phyloP scores from a whole-genome alignment of 2,113 vertebrate genomes.

The Salvator merianae region DNA sequence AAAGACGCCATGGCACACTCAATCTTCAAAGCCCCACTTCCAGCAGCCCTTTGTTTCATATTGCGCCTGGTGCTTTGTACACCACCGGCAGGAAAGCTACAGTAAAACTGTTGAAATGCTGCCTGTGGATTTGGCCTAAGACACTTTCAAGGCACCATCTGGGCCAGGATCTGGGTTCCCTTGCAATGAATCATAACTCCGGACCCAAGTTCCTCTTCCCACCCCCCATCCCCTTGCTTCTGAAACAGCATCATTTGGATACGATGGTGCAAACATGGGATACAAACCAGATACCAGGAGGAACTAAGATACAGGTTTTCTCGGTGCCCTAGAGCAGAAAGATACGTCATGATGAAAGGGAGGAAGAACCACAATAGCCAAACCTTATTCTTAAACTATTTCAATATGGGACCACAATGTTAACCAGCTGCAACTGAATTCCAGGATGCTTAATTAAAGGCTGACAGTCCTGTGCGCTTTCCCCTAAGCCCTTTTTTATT shows the following conservation, averaged over 20 bases:
- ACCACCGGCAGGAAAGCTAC: no score
- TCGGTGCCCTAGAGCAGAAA: not conserved
- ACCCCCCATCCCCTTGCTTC: not conserved
- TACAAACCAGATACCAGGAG: not conserved
- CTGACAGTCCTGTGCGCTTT: conserved; percentile 52
- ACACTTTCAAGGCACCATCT: not conserved
- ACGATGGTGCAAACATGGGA: no score
- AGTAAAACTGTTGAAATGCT: no score
- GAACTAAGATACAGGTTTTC: no score
- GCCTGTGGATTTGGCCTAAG: no score
- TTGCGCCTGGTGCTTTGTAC: no score
- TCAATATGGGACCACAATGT: conserved; percentile 67
- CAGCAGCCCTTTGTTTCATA: no score
- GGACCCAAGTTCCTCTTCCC: no score
- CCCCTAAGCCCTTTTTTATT: no score
- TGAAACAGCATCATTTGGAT: not conserved
- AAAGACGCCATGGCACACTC: no score
- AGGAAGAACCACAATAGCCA: conserved; percentile 51
- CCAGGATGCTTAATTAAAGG: conserved; percentile 72
- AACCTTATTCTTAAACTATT: conserved; percentile 69
- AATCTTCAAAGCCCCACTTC: no score
- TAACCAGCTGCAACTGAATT: conserved; percentile 69
- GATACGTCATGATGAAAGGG: conserved; percentile 33
- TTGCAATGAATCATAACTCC: not conserved
- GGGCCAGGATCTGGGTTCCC: not conserved